Base-by-base conservation (phyloP, 2,888 invertebrate genomes). In the Andrena minutula region DNA sequence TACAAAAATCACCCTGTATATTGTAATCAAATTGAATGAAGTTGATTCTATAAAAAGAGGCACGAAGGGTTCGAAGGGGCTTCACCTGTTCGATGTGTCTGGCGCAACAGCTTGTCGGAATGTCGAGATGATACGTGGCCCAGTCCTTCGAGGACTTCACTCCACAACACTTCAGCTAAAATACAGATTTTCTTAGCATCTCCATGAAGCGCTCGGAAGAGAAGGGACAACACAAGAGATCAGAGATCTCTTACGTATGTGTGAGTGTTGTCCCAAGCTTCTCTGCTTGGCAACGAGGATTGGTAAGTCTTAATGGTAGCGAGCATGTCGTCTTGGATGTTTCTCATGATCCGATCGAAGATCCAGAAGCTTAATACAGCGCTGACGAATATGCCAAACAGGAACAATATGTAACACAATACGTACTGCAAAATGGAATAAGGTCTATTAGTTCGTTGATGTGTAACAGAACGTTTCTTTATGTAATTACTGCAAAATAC, bases 201-300 rank as follows among this genome's bases (percentile, higher is more conserved):
- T 53, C 4, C 23, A 6, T 26, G 4, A 69, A 28, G 20, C 16
- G 12, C 32, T 49, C 28, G 8, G 53, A 53, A 41, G 20, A 47
- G 1, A 20, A 53, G 3, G 7, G 16, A 47, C 1, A 20, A n/a
- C 0, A 5, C 41, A 23, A 66, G 28, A 41, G 41, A 41, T 41
- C 41, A 41, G 41, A 16, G 41, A 41, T 41, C 41, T 61, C 75
- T 86, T 83, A 92, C 91, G 63, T 90, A 91, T 89, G 78, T 87
- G 5, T 92, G 91, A 53, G 91, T 91, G 66, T 90, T 92, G 53
- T 92, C 91, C 91, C 91, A 92, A 49, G 91, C 87, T 70, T 90
- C 88, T 49, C 83, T 88, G 4, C 85, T 89, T 86, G 87, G 89
- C 61, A 86, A 83, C 23, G 84, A 72, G 3, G 85, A 86, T 10